A percentile compares a stretch with the other conserved stretches of the same genome.
Conservation (phyloP, 1,140 invertebrate species). For the Euglossa dilemma region DNA sequence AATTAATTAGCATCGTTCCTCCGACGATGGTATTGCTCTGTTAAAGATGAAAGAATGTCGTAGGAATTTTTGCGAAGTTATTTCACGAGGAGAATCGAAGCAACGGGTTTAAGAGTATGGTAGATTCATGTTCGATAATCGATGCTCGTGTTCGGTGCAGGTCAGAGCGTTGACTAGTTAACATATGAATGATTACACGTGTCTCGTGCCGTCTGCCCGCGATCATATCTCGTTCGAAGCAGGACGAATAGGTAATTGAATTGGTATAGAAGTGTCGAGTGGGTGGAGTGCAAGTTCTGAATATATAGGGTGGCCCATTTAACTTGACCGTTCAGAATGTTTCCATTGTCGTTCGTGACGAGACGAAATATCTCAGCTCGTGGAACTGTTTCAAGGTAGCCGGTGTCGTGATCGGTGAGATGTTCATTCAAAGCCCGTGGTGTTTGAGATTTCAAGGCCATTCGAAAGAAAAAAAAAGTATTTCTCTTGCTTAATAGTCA, state of each 20-base stretch:
- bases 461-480: neutral
- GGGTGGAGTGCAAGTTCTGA: neutral
- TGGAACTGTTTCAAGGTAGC: slow-evolving; percentile 12
- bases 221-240: neutral
- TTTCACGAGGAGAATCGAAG: too few species aligned
- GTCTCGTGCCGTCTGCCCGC: neutral
- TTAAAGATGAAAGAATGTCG: too few species aligned
- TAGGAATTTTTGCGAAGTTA: too few species aligned
- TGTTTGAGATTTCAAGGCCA: neutral
- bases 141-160: neutral
- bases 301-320: neutral
- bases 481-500: too few species aligned
- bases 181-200: slow-evolving; percentile 2
- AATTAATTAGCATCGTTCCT: too few species aligned
- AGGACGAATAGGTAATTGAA: slow-evolving; percentile 16
- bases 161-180: neutral
- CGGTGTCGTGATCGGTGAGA: neutral
- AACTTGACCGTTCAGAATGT: slow-evolving; percentile 18
- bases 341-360: slow-evolving; percentile 12
- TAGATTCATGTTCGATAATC: neutral
- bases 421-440: neutral
- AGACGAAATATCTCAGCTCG: neutral
- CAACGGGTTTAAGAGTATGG: neutral
- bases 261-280: neutral
- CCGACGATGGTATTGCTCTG: too few species aligned